phyloP scores from a whole-genome alignment of 2,888 invertebrate genomes.

The Prosopocoilus inquinatus region DNA sequence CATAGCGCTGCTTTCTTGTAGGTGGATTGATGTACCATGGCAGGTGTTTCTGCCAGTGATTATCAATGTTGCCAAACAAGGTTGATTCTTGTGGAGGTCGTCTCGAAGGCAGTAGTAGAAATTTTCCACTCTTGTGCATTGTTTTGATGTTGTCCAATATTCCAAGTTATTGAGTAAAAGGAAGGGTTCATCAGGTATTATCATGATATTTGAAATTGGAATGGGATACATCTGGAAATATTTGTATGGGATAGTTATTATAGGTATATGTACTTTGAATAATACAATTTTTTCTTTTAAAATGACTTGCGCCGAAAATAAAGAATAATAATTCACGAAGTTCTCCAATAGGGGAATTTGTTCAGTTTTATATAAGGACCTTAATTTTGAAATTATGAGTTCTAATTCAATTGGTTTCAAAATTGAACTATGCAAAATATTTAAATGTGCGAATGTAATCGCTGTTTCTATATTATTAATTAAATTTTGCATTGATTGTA shows the following conservation, averaged over 20 bases:
- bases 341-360: too few species aligned
- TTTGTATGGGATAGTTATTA: constrained; percentile 4
- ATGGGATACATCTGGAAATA: constrained; percentile 5
- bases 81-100: not conserved
- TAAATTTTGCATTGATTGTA: constrained; percentile 1
- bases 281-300: constrained; percentile 3
- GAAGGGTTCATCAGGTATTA: constrained; percentile 10
- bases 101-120: not conserved
- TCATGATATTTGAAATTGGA: constrained; percentile 1
- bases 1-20: not conserved
- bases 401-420: constrained; percentile 3
- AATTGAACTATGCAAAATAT: constrained; percentile 4
- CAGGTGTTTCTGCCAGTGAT: not conserved
- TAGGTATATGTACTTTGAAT: constrained; percentile 12
- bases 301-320: not conserved
- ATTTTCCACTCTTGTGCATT: constrained; percentile 1
- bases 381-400: constrained; percentile 1
- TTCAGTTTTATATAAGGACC: not conserved
- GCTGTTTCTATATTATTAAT: constrained; percentile 12
- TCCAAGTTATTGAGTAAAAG: constrained; percentile 4
- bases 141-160: constrained; percentile 4
- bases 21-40: not conserved
- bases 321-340: constrained; percentile 5
- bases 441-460: constrained; percentile 4
- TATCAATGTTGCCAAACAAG: not conserved